Conservation (phyloP, 2,797 vertebrate species). For the Acrossocheilus fasciatus region DNA sequence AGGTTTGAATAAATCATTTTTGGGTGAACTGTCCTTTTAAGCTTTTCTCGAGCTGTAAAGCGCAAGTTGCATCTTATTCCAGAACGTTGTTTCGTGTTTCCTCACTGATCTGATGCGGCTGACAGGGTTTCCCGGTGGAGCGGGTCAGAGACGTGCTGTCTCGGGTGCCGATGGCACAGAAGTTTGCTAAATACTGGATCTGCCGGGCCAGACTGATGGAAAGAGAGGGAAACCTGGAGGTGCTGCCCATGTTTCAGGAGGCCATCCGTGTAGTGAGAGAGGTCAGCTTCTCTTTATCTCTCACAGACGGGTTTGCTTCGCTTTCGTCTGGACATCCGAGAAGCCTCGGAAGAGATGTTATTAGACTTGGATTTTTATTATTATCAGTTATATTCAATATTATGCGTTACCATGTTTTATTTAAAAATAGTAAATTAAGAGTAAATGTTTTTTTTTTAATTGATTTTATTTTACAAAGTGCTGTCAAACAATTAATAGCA, state of each 20-base stretch:
- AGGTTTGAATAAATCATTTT: too few relatives aligned
- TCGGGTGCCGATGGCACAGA: constrained; percentile 82
- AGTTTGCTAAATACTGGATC: constrained; percentile 92
- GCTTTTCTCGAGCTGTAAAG: too few relatives aligned
- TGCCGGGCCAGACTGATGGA: constrained; percentile 86
- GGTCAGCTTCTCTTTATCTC: constrained; percentile 70
- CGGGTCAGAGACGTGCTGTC: constrained; percentile 78
- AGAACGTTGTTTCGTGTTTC: too few relatives aligned
- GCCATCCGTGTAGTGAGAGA: constrained; percentile 81
- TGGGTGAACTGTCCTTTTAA: too few relatives aligned
- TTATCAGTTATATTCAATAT: neutral
- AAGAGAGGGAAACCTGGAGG: constrained; percentile 78
- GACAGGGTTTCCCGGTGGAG: constrained; percentile 75
- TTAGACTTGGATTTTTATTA: too few relatives aligned
- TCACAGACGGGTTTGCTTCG: neutral
- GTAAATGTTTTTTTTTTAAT: too few relatives aligned
- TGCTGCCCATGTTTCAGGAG: constrained; percentile 82
- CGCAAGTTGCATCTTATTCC: too few relatives aligned
- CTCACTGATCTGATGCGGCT: neutral
- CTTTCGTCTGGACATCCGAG: neutral
- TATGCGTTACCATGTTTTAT: too few relatives aligned
- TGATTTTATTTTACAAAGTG: too few relatives aligned
- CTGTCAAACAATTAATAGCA: too few relatives aligned
- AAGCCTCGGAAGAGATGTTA: neutral
- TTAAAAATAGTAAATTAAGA: too few relatives aligned